Evolutionary conservation across 2,888 invertebrate species (phyloP).

Genomic region (Rapana venosa): DNA sequence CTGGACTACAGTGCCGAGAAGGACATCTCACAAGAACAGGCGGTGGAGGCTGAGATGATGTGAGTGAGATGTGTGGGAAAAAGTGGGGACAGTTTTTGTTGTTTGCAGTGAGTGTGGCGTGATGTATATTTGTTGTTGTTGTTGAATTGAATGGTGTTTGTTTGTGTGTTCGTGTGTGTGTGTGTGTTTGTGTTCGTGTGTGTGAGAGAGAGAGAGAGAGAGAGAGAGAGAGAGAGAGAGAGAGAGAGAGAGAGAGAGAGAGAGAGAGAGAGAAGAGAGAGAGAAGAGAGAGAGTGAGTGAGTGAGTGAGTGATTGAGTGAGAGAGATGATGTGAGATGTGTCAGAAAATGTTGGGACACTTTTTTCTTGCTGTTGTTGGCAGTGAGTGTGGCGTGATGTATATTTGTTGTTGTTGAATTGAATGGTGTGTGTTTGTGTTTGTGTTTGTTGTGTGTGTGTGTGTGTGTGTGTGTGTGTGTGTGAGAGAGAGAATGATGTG

Average conservation of each 20-base stretch:
- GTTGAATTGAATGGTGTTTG: neutral
- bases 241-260: neutral
- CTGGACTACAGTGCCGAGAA: conserved; percentile 99
- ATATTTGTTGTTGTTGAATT: neutral
- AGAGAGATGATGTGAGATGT: neutral
- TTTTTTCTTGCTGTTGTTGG: too few species aligned
- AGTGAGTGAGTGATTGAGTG: neutral
- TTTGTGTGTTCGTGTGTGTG: neutral
- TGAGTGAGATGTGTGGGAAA: conserved; percentile 78
- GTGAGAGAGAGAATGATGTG: neutral
- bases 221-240: neutral
- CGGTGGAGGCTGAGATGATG: conserved; percentile 95
- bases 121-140: too few species aligned
- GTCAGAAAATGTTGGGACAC: neutral
- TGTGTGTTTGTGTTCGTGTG: neutral
- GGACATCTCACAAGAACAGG: conserved; percentile 91
- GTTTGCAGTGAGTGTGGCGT: too few species aligned
- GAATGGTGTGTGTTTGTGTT: neutral
- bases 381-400: too few species aligned
- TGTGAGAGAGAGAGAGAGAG: neutral
- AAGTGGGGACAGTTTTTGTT: neutral
- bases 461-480: conserved; percentile 20
- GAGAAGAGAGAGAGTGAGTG: neutral
- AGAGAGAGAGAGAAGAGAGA: neutral
- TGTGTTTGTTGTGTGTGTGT: neutral